Base-by-base conservation (phyloP, 2,113 vertebrate species). In the Pangasianodon hypophthalmus region DNA sequence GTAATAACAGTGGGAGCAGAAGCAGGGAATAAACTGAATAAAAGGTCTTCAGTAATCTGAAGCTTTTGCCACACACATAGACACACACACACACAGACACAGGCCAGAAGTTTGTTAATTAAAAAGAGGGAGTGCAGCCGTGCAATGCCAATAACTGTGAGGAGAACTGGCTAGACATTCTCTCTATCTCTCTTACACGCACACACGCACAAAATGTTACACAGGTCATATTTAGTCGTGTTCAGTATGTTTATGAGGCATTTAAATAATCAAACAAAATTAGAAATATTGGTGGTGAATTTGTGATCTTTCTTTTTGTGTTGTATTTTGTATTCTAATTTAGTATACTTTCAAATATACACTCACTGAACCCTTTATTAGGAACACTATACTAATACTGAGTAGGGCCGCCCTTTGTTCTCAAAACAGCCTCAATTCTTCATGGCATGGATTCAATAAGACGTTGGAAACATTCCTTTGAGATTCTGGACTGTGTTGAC, bases 11-110 rank as follows among this genome's bases (percentile, higher is more conserved):
- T 71, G 67, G 14, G 50, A 52, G 32, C 62, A 41, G 87, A 64
- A 48, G 58, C 13, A 37, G 88, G 44, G 83, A 52, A 41, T 84
- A 67, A 88, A 88, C 7, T 56, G 37, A 88, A 75, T 58, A 88
- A 58, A 71, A 44, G 81, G 32, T 84, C 32, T 46, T 41, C 16
- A 48, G 81, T 84, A 83, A 84, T 60, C 64, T 60, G 67, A 88
- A 83, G 67, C 82, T 84, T 62, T 24, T 44, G 24, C 88, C 88
- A 84, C 50, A 46, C 26, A 71, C 80, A n/a, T 32, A 82, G 16
- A 69, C n/a, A 37, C n/a, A 37, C 54, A 58, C 13, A 62, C 60
- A 62, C 21, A 62, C 60, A 62, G 7, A 26, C 24, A 62, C 18
- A 24, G 32, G 81, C 81, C 54, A 58, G 19, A 62, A 60, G 58